Conservation (phyloP, 1,140 invertebrate species). For the Atta cephalotes region DNA sequence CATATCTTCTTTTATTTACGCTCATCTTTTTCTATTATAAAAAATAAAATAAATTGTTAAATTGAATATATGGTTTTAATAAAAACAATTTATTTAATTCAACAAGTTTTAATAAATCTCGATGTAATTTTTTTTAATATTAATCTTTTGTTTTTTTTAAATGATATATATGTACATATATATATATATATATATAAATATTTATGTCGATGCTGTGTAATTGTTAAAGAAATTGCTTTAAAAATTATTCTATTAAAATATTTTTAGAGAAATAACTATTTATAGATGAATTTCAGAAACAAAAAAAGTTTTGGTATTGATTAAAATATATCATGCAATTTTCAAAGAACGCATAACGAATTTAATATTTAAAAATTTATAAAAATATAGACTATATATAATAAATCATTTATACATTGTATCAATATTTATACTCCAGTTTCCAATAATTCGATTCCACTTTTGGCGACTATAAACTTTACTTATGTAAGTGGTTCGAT, state of each 20-base stretch:
- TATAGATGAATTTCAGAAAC: not conserved
- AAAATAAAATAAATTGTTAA: constrained; percentile 42
- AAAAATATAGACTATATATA: not conserved
- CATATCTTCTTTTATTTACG: constrained; percentile 2
- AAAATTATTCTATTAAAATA: not conserved
- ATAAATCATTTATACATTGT: not conserved
- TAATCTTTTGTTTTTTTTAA: too few species aligned
- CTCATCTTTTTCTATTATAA: constrained; percentile 62
- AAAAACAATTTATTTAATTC: not conserved
- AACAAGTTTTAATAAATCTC: too few species aligned
- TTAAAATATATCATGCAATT: not conserved
- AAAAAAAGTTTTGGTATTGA: not conserved
- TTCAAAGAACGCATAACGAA: not conserved
- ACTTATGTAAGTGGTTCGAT: constrained; percentile 9
- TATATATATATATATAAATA: not conserved
- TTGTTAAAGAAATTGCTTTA: not conserved
- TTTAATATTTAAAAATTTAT: not conserved
- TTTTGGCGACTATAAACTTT: not conserved
- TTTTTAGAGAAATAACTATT: not conserved
- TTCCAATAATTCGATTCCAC: constrained; percentile 15
- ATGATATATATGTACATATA: too few species aligned
- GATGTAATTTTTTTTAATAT: too few species aligned
- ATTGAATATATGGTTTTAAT: not conserved
- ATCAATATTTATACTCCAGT: not conserved
- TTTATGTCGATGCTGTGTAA: not conserved